phyloP scores from a whole-genome alignment of 2,113 vertebrate species.

The Macrotus californicus region DNA sequence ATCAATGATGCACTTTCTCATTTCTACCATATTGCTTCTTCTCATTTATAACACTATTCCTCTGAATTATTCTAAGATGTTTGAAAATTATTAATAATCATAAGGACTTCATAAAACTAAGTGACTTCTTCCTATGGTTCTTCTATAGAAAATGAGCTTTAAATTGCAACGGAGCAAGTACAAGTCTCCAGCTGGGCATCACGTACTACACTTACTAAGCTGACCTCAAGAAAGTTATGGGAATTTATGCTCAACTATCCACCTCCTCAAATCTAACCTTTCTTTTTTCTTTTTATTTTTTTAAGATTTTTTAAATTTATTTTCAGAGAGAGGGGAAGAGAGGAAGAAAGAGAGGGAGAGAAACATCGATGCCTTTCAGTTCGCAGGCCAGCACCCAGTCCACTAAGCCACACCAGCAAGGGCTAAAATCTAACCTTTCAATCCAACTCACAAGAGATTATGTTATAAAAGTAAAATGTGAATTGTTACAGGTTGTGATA shows the following conservation, averaged over 20 bases:
- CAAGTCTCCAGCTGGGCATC: neutral
- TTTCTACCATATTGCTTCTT: neutral
- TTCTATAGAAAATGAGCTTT: slow-evolving; percentile 37
- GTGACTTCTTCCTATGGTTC: neutral
- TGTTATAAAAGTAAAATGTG: slow-evolving; percentile 41
- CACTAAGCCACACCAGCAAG: no score
- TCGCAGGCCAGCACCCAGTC: no score
- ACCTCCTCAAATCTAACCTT: slow-evolving; percentile 25
- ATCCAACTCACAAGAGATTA: slow-evolving; percentile 28
- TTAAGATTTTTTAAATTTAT: no score
- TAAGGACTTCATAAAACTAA: slow-evolving; percentile 7
- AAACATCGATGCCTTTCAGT: no score
- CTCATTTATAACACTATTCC: neutral
- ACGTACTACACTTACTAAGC: neutral
- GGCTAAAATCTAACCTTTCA: slow-evolving; percentile 34
- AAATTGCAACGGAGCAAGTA: slow-evolving; percentile 15
- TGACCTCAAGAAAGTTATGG: slow-evolving; percentile 11
- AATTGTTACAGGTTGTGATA: slow-evolving; percentile 18
- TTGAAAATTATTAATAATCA: slow-evolving; percentile 10
- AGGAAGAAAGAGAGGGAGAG: no score
- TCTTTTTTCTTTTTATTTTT: neutral
- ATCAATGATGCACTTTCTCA: neutral
- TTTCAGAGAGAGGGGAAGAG: no score
- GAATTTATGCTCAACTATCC: slow-evolving; percentile 21
- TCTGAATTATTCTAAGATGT: neutral